Evolutionary conservation across 2,888 invertebrate genomes (phyloP).

Genomic region (Mechanitis mazaeus): DNA sequence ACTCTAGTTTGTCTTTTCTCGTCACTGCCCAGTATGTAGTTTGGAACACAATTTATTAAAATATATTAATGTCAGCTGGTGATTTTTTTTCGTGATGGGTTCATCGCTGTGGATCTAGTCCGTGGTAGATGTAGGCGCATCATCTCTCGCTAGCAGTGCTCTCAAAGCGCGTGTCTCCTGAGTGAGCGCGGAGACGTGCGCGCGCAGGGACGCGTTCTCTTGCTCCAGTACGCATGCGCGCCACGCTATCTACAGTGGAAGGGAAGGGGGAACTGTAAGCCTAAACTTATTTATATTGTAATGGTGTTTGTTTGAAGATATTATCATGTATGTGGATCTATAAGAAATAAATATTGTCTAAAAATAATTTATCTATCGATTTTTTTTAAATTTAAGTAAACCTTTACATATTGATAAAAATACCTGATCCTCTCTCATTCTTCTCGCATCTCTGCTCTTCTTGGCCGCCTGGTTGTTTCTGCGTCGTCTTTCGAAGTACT

Average conservation of each 20-base stretch:
- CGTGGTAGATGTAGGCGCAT: constrained; percentile 57
- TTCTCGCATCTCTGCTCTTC: constrained; percentile 91
- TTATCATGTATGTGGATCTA: too few relatives aligned
- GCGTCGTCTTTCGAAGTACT: constrained; percentile 91
- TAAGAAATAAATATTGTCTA: too few relatives aligned
- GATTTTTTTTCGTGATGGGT: too few relatives aligned
- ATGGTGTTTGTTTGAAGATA: too few relatives aligned
- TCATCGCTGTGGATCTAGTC: neutral
- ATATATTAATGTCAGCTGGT: too few relatives aligned
- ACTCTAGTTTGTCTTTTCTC: too few relatives aligned
- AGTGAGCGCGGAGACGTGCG: constrained; percentile 86
- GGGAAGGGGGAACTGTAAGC: too few relatives aligned
- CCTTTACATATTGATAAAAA: too few relatives aligned
- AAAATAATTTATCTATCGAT: too few relatives aligned
- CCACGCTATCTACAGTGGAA: constrained; percentile 80
- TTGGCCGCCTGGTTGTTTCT: constrained; percentile 95
- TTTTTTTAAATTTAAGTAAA: too few relatives aligned
- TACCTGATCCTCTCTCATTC: constrained; percentile 91
- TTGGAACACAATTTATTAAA: too few relatives aligned
- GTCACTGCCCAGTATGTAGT: too few relatives aligned
- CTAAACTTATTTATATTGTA: neutral
- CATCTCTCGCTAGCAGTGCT: constrained; percentile 70
- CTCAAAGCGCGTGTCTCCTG: constrained; percentile 86
- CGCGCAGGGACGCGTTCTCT: constrained; percentile 90
- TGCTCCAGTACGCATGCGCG: constrained; percentile 90